Evolutionary conservation across 2,797 vertebrate species (phyloP).

Genomic region (Gorsachius magnificus): DNA sequence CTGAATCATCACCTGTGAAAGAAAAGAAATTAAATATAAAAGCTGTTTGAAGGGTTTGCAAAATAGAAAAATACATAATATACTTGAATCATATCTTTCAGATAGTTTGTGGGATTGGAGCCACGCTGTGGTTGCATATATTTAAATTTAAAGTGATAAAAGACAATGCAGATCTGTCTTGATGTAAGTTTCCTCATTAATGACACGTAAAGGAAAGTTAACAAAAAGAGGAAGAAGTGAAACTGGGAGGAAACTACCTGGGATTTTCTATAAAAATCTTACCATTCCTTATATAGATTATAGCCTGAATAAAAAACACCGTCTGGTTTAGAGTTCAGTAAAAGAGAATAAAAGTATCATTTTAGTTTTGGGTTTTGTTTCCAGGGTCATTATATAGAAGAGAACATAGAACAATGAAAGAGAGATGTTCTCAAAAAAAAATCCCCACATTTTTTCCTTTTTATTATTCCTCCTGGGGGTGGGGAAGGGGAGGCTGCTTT

Average conservation of each 20-base stretch:
- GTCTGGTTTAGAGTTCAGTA: neutral
- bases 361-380: neutral
- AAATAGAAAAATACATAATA: neutral
- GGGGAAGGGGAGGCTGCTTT: neutral
- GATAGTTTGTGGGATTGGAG: neutral
- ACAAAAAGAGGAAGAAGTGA: neutral
- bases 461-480: neutral
- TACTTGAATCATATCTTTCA: neutral
- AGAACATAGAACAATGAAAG: neutral
- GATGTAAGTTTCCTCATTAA: neutral
- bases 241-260: neutral
- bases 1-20: neutral
- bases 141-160: neutral
- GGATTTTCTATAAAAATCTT: neutral
- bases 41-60: neutral
- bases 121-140: neutral
- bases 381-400: neutral
- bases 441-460: fast-evolving
- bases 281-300: neutral
- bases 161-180: neutral
- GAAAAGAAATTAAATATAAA: neutral
- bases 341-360: neutral
- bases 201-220: neutral
- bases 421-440: neutral
- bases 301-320: neutral